A percentile compares a stretch with the other conserved stretches of the same genome.
Evolutionary conservation across 1,140 invertebrate species (phyloP).

Genomic region (Schlechtendalia chinensis): DNA sequence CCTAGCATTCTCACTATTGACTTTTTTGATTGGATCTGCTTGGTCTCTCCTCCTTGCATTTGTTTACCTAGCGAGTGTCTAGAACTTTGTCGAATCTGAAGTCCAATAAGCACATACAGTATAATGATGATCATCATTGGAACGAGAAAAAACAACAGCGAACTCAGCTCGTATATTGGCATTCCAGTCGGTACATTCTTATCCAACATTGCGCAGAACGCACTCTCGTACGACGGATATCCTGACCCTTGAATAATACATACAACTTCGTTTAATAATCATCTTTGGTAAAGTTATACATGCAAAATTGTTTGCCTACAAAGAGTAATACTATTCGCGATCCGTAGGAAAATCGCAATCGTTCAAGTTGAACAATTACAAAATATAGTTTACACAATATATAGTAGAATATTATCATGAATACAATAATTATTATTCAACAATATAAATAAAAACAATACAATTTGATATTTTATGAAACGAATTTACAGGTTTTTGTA

Average conservation of each 20-base stretch:
- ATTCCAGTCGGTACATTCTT: slow-evolving; percentile 60
- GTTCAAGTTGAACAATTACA: neutral
- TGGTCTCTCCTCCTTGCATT: slow-evolving; percentile 64
- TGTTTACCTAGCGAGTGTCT: slow-evolving; percentile 58
- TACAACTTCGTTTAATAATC: neutral
- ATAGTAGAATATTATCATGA: too few species aligned
- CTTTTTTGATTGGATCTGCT: slow-evolving; percentile 68
- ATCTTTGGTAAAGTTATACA: neutral
- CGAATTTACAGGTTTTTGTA: too few species aligned
- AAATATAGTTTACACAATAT: too few species aligned
- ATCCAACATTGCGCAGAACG: slow-evolving; percentile 72
- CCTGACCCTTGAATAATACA: slow-evolving; percentile 51
- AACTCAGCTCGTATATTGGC: slow-evolving; percentile 77
- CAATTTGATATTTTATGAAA: too few species aligned
- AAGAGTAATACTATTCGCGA: neutral
- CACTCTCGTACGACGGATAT: slow-evolving; percentile 61
- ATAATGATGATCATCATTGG: slow-evolving; percentile 76
- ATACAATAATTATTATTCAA: too few species aligned
- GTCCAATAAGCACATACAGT: slow-evolving; percentile 75
- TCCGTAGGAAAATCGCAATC: neutral
- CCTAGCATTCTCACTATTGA: slow-evolving; percentile 79
- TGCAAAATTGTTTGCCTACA: neutral
- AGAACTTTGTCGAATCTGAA: slow-evolving; percentile 63
- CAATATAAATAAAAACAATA: too few species aligned
- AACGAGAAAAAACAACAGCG: slow-evolving; percentile 77